phyloP scores from a whole-genome alignment of 2,888 invertebrate species.

The Volucella inflata region DNA sequence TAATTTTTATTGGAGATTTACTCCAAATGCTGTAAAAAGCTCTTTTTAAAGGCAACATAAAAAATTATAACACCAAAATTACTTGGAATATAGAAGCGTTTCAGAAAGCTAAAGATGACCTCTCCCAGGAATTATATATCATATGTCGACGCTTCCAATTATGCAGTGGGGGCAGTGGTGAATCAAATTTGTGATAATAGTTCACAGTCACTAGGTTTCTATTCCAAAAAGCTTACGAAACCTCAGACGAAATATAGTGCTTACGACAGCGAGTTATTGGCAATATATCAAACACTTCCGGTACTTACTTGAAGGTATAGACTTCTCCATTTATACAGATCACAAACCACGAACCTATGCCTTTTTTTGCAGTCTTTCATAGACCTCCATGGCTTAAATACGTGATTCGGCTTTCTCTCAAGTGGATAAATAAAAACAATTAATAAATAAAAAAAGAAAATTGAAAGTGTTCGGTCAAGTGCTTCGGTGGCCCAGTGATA shows the following conservation, averaged over 20 bases:
- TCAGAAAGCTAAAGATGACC: constrained; percentile 1
- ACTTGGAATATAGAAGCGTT: no score
- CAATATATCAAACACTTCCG: constrained; percentile 81
- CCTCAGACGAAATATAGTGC: constrained; percentile 80
- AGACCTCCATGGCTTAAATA: no score
- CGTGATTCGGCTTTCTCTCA: no score
- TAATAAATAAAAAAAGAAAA: no score
- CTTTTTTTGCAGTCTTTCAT: no score
- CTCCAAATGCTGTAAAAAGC: no score
- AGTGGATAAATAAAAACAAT: no score
- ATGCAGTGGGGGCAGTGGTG: constrained; percentile 79
- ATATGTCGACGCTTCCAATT: constrained; percentile 79
- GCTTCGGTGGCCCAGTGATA: no score
- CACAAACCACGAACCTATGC: constrained; percentile 18
- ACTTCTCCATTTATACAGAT: constrained; percentile 79
- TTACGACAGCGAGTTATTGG: constrained; percentile 81
- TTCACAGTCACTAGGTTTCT: no score
- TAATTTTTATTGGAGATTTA: no score
- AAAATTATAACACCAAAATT: no score
- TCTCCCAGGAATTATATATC: constrained; percentile 43
- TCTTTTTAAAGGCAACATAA: constrained; percentile 1
- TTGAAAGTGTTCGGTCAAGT: no score
- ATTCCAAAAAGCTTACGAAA: constrained; percentile 78
- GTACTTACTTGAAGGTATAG: constrained; percentile 80
- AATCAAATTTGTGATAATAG: constrained; percentile 78